Evolutionary conservation across 2,797 vertebrate species (phyloP), one percentile per base, ranked within the genome.

Genomic region (Sebastes jordani): DNA sequence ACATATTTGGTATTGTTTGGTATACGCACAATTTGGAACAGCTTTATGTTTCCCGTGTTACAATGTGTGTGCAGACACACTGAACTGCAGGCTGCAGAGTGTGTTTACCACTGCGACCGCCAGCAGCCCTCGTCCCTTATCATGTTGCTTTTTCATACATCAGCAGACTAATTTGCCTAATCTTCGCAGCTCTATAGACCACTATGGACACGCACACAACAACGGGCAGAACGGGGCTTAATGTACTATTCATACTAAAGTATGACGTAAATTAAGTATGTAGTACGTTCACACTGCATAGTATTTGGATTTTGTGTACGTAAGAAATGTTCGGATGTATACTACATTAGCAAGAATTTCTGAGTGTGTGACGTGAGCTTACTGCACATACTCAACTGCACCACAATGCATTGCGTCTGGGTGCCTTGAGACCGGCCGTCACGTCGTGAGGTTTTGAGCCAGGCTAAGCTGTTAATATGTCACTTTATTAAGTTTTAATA

Each of bases 181-280:
- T 46, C 42, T 18, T 18, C 6, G 0, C 42, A 46, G 42, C 0
- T 46, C 42, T 46, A 0, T 46, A 46, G 42, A 46, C 42, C 42
- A 18, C 42, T 46, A 18, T 46, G 42, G 42, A 46, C 7, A 46
- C 42, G 2, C 38, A 16, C 3, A 46, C 1, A 46, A 46, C 6
- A 46, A 18, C 1, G 42, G 42, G 42, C 16, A 49, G 42, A 20
- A 49, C 3, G 16, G 18, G 42, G 42, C 3, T 46, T 0, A 46
- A 46, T 0, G 42, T 2, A 46, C 1, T 46, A 49, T 49, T 49
- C 42, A 30, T 30, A 30, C 18, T 60, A 18, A 18, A 27, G 23
- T 49, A 27, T 2, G 11, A 58, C 1, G 3, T 1, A 27, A 29
- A 5, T 59, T 29, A 4, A 29, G 25, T 8, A 29, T 59, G 56